These are phyloP conservation scores for Zele albiditarsus DNA, from an alignment of 2,888 invertebrate genomes.

Conservation along the genomic window DNA sequence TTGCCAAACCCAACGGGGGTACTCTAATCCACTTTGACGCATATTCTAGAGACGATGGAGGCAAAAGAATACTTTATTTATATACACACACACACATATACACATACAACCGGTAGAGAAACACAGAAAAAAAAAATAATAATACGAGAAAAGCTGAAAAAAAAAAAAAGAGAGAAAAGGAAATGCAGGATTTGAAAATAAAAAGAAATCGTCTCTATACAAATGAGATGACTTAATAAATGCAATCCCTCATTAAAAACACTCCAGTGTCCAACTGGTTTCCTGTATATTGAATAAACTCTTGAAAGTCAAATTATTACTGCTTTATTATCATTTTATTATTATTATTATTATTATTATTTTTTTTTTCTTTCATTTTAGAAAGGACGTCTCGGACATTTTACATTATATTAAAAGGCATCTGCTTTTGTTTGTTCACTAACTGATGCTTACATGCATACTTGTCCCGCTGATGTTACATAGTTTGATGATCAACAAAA, in stretches of 20 bases:
- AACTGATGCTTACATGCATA: no score
- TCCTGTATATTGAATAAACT: not conserved
- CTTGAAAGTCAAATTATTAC: not conserved
- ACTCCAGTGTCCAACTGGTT: not conserved
- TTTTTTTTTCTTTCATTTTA: not conserved
- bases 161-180: not conserved
- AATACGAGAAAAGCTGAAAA: not conserved
- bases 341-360: not conserved
- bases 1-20: constrained; percentile 26
- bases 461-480: no score
- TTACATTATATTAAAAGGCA: constrained; percentile 37
- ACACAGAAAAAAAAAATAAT: not conserved
- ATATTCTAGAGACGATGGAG: constrained; percentile 28
- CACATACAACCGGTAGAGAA: not conserved
- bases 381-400: constrained; percentile 12
- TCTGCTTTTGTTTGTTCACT: not conserved
- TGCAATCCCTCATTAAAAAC: constrained; percentile 5
- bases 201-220: not conserved
- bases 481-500: not conserved
- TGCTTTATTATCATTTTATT: not conserved
- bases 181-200: constrained; percentile 7
- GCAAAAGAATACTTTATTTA: not conserved
- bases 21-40: constrained; percentile 62
- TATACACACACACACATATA: not conserved
- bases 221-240: not conserved